Evolutionary conservation across 2,113 vertebrate species (phyloP), one percentile per base, ranked within the genome.

Genomic region (Cheirogaleus medius): DNA sequence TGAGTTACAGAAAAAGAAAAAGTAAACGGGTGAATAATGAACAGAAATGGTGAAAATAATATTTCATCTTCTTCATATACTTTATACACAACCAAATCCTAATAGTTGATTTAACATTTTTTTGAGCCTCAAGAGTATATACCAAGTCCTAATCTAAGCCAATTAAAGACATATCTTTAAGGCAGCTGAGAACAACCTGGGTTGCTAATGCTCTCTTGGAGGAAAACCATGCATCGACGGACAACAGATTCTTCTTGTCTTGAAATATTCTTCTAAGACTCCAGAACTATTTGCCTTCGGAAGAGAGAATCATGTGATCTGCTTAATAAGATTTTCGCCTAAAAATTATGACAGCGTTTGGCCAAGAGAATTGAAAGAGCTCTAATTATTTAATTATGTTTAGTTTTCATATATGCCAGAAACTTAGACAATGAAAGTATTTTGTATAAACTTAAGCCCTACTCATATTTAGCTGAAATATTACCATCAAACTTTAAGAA

Each of bases 371-470:
- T 29, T 8, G 2, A 90, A 93, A 95, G 66, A 87, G 49, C 14
- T 92, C 39, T 63, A 90, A 66, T 90, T 95, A 76, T 95, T 97
- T 89, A 92, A 91, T 96, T 95, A 71, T 82, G 49, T 78, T 85
- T 68, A 49, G 69, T 94, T 94, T 94, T 73, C 29, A 54, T 42
- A 66, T 32, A 74, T 68, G 20, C 27, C 20, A 6, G 27, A 89
- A 89, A 77, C 10, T 34, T 27, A 66, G 37, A 56, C 91, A 87
- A 68, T 78, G 27, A 44, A 83, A 93, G 29, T 49, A 42, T 95
- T 95, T 87, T 64, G 63, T 37, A 27, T 49, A 74, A 69, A 78
- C 49, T 63, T 84, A 89, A 91, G 7, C n/a, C 52, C n/a, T 56
- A 54, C 2, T 73, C 34, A 17, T 54, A 58, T 90, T 94, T 86